Evolutionary conservation across 1,140 invertebrate species (phyloP), one percentile per base, ranked within the genome.

Genomic region (Papilio aristodemus): DNA sequence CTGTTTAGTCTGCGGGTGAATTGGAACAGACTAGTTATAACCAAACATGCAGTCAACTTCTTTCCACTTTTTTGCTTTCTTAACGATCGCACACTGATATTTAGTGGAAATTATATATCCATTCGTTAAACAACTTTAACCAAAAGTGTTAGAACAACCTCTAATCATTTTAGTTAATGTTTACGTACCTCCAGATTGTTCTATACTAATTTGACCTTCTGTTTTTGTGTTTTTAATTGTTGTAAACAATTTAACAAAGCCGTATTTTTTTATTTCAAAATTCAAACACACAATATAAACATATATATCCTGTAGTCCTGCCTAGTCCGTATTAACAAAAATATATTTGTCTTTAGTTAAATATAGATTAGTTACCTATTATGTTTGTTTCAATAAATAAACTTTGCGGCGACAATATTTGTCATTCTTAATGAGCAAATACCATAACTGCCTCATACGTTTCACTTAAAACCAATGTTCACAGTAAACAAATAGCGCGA

Each of bases 1-100:
- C 27, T 62, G 36, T 62, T 62, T 62, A 62, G 59, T 62, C 59
- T 62, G 59, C 59, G 59, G 59, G n/a, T 62, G 10, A 38, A 62
- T 62, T 62, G n/a, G 59, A 38, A 38, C 59, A 39, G 14, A 17
- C 36, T 62, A 62, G 38, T 62, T 62, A 22, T 39, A 62, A 62
- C 32, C 17, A n/a, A n/a, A 38, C 14, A 38, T 22, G 10, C 19
- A 10, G 19, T 54, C 19, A 11, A 19, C 10, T 62, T 62, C 6
- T 25, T 59, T 59, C n/a, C 13, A 32, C 1, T 32, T 58, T 36
- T 8, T 36, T 25, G 14, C 62, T 11, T 41, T 64, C 22, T 27
- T 27, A 58, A 58, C 54, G 25, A 32, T 25, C 25, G 5, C 25
- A 64, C 14, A 64, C 43, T 64, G 10, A 9, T 25, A 25, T 54